Evolutionary conservation across 2,797 vertebrate species (phyloP).

Genomic region (Macrochelys suwanniensis): DNA sequence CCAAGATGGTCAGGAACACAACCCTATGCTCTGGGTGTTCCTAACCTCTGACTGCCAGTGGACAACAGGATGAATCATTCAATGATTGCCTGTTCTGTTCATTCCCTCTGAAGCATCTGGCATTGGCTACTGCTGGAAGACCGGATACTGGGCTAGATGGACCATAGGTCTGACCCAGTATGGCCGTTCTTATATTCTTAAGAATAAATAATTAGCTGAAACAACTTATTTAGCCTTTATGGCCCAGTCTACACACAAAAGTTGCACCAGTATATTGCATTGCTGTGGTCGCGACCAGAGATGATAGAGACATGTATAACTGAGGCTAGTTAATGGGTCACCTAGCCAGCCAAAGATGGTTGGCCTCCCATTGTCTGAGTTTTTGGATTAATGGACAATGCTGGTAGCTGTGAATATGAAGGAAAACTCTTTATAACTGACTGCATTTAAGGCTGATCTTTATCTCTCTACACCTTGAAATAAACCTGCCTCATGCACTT

Average conservation of each 20-base stretch:
- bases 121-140: not conserved
- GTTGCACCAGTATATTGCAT: not conserved
- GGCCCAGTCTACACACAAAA: rapidly evolving
- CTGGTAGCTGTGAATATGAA: rapidly evolving
- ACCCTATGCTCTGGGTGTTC: not conserved
- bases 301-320: rapidly evolving
- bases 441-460: not conserved
- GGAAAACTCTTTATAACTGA: not conserved
- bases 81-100: not conserved
- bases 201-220: not conserved
- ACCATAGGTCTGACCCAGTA: not conserved
- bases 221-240: not conserved
- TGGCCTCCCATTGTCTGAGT: not conserved
- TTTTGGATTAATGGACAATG: not conserved
- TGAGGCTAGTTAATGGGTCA: not conserved
- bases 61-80: not conserved
- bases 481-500: not conserved
- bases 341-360: too few relatives aligned
- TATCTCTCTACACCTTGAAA: not conserved
- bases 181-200: not conserved
- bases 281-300: rapidly evolving
- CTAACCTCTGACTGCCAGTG: too few relatives aligned
- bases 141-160: not conserved
- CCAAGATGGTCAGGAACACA: not conserved
- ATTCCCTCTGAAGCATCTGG: not conserved